A percentile compares a stretch with the other conserved stretches of the same genome.
Conservation (phyloP, 2,797 vertebrate genomes). For the Sarcoramphus papa region DNA sequence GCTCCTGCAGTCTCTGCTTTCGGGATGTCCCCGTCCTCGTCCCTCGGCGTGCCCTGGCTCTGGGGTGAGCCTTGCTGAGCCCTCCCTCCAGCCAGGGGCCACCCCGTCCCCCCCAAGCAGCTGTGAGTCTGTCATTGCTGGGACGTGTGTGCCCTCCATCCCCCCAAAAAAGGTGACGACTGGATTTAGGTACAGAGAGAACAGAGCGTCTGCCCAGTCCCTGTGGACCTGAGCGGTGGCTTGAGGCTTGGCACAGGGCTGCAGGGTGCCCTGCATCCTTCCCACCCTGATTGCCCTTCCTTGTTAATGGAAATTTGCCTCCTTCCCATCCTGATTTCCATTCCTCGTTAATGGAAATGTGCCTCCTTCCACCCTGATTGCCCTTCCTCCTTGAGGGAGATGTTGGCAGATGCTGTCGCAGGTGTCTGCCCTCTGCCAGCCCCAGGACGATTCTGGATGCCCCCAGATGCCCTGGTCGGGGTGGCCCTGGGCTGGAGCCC, state of each 20-base stretch:
- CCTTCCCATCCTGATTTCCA: neutral
- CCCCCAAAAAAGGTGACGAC: neutral
- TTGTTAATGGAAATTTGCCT: neutral
- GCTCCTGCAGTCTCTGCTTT: neutral
- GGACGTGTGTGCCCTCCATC: neutral
- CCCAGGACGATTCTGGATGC: neutral
- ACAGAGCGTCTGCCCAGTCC: neutral
- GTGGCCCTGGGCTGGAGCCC: neutral
- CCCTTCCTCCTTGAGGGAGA: neutral
- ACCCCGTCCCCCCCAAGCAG: neutral
- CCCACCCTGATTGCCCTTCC: neutral
- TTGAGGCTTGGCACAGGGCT: neutral
- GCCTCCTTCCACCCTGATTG: neutral
- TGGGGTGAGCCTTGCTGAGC: neutral
- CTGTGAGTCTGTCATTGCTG: neutral
- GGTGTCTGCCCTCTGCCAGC: neutral
- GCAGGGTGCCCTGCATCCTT: neutral
- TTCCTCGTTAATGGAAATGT: neutral
- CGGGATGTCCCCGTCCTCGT: neutral
- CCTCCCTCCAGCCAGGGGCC: neutral
- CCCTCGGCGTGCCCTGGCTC: rapidly evolving
- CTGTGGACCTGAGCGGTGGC: neutral
- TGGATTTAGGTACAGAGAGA: neutral
- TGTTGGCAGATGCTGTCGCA: neutral
- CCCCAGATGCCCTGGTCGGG: neutral